Evolutionary conservation across 2,888 invertebrate species (phyloP), one percentile per base, ranked within the genome.

Genomic region (Mimachlamys varia): DNA sequence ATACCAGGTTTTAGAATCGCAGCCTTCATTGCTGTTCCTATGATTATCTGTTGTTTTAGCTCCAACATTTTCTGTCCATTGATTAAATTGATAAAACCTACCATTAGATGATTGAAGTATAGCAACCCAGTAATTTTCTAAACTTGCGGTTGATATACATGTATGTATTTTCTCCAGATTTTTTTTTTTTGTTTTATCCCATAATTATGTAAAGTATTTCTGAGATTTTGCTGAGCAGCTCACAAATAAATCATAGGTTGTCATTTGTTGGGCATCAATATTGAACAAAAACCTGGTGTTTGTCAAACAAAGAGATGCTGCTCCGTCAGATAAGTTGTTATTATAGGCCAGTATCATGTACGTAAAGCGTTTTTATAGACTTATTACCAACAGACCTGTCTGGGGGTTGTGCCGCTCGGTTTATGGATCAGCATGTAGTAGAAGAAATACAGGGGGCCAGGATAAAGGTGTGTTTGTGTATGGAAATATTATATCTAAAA

Each of bases 131-230:
- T 62, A 22, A 7, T 62, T 53, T 76, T 76, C 7, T 33, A 76
- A 76, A 1, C 2, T 27, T 27, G 2, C 2, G 76, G 76, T 76
- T 33, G 27, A 76, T 76, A 76, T 33, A 27, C 10, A 27, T 12
- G 12, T 76, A 27, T 76, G 62, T 76, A 5, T 50, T 50, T 50
- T 50, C 10, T 7, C 10, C 10, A 50, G 50, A 50, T n/a, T n/a
- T n/a, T n/a, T n/a, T n/a, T n/a, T n/a, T n/a, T n/a, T n/a, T n/a
- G 19, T 13, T 2, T 27, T 76, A 76, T 76, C 12, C 33, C 12
- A 17, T 33, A 76, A 76, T 76, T 76, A 76, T 76, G 27, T 76
- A 76, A 76, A 76, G 33, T 76, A 76, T 76, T 76, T 76, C 76
- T 33, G 22, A 76, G 27, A 76, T 76, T 33, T 76, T 76, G 76